Evolutionary conservation across 2,113 vertebrate genomes (phyloP), one percentile per base, ranked within the genome.

Genomic region (Acanthisitta chloris): DNA sequence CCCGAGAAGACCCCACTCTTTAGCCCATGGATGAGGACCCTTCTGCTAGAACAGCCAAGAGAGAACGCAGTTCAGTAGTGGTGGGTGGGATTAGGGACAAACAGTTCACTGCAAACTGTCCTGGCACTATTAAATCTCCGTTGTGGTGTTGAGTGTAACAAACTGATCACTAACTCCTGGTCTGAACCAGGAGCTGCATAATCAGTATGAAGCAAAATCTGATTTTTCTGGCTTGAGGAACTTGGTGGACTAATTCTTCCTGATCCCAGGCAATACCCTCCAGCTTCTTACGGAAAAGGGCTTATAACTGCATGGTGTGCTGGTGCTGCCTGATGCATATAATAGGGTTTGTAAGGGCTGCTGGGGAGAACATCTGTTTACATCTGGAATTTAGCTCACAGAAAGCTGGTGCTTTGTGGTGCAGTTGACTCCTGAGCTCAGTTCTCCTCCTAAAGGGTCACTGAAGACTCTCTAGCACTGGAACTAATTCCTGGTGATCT

Each of bases 171-270:
- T 20, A 74, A 81, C 52, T 84, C 18, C 8, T 51, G 38, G 23
- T 52, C 54, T 78, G 88, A 92, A 81, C 64, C 51, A 70, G 54
- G 58, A 70, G 42, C 62, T 54, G 59, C 49, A 46, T 49, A 45
- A 86, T 57, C 48, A 62, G 38, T 38, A 25, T 28, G 58, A 90
- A 45, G 28, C 1, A 3, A 92, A 94, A 95, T 73, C 58, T 74
- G 79, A 83, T 83, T 88, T 74, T 90, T 73, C 46, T 90, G 76
- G 42, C 74, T 82, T 0, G 0, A 79, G 61, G 70, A 87, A 40
- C 64, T 87, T 62, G 52, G 45, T 52, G 62, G 83, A 71, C 25
- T 93, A 85, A 92, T 74, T 86, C 70, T 85, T 89, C 70, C 73
- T 5, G 4, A 61, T 52, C 28, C 57, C 61, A 74, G 58, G 45